Evolutionary conservation across 2,888 invertebrate species (phyloP).

Genomic region (Plutella xylostella): DNA sequence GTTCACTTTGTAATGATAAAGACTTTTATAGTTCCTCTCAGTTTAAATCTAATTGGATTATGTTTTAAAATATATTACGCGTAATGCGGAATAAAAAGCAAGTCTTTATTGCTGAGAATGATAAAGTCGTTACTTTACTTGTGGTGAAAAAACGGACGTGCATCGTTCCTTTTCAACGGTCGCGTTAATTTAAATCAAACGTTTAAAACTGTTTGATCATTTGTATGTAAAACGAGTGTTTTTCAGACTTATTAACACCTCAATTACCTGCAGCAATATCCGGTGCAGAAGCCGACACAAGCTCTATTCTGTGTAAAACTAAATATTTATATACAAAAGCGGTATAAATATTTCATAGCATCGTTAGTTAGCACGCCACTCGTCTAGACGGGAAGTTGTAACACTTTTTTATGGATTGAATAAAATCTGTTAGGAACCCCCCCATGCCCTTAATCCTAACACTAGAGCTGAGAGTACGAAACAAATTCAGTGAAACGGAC

Average conservation of each 20-base stretch:
- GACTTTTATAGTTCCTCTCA: no score
- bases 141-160: no score
- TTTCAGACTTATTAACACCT: background rate
- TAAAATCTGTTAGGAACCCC: slow-evolving; percentile 27
- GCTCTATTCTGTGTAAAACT: slow-evolving; percentile 14
- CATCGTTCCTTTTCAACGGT: background rate
- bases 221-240: background rate
- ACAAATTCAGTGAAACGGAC: no score
- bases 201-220: background rate
- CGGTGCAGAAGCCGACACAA: slow-evolving; percentile 21
- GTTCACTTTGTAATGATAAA: no score
- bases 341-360: slow-evolving; percentile 39
- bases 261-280: slow-evolving; percentile 1
- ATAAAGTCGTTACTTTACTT: no score
- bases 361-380: slow-evolving; percentile 41
- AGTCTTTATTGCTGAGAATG: no score
- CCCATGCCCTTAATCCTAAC: slow-evolving; percentile 20
- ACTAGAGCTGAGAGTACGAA: no score
- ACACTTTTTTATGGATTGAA: slow-evolving; percentile 37
- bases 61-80: no score
- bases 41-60: no score
- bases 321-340: slow-evolving; percentile 28
- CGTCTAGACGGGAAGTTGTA: slow-evolving; percentile 52
- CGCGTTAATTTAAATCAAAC: background rate
- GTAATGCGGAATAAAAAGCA: no score